Percentiles rank a stretch among this genome's conserved stretches.
These are phyloP conservation scores for Bombus waltoni DNA, from an alignment of 1,140 invertebrate species.

Conservation along the genomic window DNA sequence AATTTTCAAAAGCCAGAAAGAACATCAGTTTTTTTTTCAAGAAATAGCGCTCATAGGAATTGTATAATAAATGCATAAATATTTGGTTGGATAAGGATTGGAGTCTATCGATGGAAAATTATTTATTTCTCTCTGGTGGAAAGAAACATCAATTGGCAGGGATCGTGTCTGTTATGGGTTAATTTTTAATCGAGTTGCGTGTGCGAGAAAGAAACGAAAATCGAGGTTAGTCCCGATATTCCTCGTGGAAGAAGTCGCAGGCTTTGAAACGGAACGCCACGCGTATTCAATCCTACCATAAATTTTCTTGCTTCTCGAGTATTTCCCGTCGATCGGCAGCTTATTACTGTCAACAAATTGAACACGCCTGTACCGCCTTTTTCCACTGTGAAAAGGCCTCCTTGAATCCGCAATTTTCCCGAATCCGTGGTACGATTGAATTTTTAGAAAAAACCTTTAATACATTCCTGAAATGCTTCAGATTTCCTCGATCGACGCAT, in stretches of 20 bases:
- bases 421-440: neutral
- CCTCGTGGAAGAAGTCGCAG: too few species aligned
- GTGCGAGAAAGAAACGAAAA: neutral
- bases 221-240: neutral
- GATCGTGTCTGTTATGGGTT: neutral
- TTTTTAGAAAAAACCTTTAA: neutral
- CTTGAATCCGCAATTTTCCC: neutral
- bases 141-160: neutral
- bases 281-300: constrained; percentile 35
- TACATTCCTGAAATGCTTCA: neutral
- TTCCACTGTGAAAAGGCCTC: neutral
- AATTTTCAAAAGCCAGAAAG: neutral
- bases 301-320: constrained; percentile 34
- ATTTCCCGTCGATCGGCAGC: constrained; percentile 41
- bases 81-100: neutral
- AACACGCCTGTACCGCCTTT: constrained; percentile 3
- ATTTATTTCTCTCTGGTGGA: neutral
- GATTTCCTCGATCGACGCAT: neutral
- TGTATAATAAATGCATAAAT: too few species aligned
- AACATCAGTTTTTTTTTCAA: too few species aligned
- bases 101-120: neutral
- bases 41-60: too few species aligned
- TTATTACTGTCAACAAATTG: constrained; percentile 44
- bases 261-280: neutral
- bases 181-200: neutral